Evolutionary conservation across 2,888 invertebrate species (phyloP), one percentile per base, ranked within the genome.

Genomic region (Miltochrista miniata): DNA sequence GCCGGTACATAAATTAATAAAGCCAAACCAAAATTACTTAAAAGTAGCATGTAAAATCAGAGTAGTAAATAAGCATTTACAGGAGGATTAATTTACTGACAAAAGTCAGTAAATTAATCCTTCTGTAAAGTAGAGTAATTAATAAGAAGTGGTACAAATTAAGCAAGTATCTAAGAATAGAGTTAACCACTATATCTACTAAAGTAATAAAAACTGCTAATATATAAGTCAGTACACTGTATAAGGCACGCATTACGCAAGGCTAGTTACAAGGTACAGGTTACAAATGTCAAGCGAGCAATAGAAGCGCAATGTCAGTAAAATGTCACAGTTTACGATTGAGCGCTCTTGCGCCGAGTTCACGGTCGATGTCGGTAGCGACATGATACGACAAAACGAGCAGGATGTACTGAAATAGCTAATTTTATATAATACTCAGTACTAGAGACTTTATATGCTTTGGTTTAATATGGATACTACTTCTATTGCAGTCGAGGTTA

Each of bases 301-400:
- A 80, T 77, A 80, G 74, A 77, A 75, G 75, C 63, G 81, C 83
- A 83, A 79, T 85, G 83, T 81, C 84, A 82, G 76, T 86, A 84
- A 87, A 89, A 86, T 86, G 85, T 83, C 83, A 81, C 74, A 83
- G 77, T 87, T 86, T 83, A 87, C 79, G 81, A 76, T 76, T 72
- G 70, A 74, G 75, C 76, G 80, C 79, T 78, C 79, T 68, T 74
- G 77, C 76, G 76, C 73, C 60, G 76, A 72, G 83, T 83, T 86
- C 85, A 84, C 69, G 85, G 81, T 73, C 83, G 50, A 53, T 37
- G 45, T 50, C 53, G 61, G 56, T 55, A 58, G 62, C 68, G 60
- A 54, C 56, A 56, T 51, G 62, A 52, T 34, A 53, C 51, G 58
- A 47, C 35, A 51, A 59, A 51, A 59, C 41, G 61, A 61, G 61